Conservation (phyloP, 2,888 invertebrate genomes). For the Amiota minor region DNA sequence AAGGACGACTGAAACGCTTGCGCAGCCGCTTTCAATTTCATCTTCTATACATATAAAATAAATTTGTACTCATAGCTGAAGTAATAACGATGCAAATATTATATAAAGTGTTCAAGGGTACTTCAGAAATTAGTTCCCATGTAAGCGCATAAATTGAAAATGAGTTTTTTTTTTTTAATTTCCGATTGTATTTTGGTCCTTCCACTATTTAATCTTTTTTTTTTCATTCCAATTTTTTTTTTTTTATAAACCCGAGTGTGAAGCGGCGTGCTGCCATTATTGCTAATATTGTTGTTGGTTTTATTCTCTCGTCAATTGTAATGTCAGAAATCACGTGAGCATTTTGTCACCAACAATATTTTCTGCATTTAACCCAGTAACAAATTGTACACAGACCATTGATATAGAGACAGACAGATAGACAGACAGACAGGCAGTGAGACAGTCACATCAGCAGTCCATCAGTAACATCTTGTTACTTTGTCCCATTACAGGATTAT, state of each 20-base stretch:
- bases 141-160: slow-evolving; percentile 62
- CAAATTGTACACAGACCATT: too few species aligned
- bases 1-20: slow-evolving; percentile 43
- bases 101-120: slow-evolving; percentile 69
- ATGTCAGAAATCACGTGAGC: slow-evolving; percentile 61
- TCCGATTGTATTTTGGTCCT: slow-evolving; percentile 13
- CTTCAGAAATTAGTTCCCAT: slow-evolving; percentile 72
- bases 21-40: slow-evolving; percentile 37
- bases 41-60: slow-evolving; percentile 9
- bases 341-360: slow-evolving; percentile 48
- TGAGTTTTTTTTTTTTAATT: slow-evolving; percentile 40
- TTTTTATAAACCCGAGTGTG: slow-evolving; percentile 39
- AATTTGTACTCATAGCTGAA: not conserved
- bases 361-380: too few species aligned
- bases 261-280: not conserved
- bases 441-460: slow-evolving; percentile 4
- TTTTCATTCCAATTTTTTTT: not conserved
- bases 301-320: slow-evolving; percentile 59
- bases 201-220: slow-evolving; percentile 18
- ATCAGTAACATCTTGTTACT: slow-evolving; percentile 34
- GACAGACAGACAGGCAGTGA: slow-evolving; percentile 35
- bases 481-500: slow-evolving; percentile 62
- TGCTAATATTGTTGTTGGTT: slow-evolving; percentile 32
- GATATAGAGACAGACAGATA: slow-evolving; percentile 7
- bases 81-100: slow-evolving; percentile 67